phyloP scores from a whole-genome alignment of 2,888 invertebrate species.

The Caenorhabditis zanzibari region DNA sequence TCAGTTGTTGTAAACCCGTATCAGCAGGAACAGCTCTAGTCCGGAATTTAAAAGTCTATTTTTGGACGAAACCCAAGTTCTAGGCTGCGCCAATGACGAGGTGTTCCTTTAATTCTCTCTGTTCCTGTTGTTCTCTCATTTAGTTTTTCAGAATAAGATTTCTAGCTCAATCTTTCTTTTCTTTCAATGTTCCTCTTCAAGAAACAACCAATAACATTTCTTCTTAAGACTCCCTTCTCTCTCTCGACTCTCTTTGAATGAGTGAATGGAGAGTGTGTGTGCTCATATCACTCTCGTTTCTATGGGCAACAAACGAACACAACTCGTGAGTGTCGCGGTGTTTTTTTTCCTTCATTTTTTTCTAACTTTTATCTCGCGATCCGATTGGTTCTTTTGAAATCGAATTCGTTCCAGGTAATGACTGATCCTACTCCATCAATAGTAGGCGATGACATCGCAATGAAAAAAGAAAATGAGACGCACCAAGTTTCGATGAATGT shows the following conservation, averaged over 20 bases:
- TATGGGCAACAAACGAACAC: not conserved
- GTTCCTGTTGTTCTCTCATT: not conserved
- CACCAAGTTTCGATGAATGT: not conserved
- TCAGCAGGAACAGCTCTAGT: no score
- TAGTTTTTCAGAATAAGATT: no score
- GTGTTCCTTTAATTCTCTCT: not conserved
- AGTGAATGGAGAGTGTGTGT: slow-evolving; percentile 5
- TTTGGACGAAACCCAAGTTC: no score
- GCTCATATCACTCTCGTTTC: not conserved
- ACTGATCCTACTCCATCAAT: not conserved
- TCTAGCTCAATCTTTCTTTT: no score
- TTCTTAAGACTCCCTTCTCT: not conserved
- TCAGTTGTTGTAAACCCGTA: no score
- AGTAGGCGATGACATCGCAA: not conserved
- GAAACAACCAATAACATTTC: not conserved
- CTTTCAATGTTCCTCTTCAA: not conserved
- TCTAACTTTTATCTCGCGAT: not conserved
- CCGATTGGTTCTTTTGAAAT: not conserved
- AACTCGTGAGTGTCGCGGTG: not conserved
- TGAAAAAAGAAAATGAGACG: not conserved
- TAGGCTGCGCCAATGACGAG: no score
- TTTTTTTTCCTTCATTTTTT: not conserved
- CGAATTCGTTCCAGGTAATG: not conserved
- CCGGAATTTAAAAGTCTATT: no score
- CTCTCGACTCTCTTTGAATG: not conserved